phyloP scores from a whole-genome alignment of 1,140 invertebrate species.

The Lamellibrachia luymesi region DNA sequence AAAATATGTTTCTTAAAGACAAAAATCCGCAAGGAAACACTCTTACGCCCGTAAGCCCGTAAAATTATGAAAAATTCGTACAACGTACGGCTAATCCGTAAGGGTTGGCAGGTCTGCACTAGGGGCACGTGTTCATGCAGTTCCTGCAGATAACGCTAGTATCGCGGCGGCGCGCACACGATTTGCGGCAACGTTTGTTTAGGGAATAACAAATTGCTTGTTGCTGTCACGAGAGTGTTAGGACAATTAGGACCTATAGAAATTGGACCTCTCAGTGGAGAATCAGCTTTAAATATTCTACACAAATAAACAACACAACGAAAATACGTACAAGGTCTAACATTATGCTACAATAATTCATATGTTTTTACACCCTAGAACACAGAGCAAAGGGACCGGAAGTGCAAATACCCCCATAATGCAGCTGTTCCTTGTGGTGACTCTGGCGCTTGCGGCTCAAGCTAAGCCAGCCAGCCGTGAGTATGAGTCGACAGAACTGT shows the following conservation, averaged over 20 bases:
- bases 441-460: background rate
- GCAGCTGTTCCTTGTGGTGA: background rate
- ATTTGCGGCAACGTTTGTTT: too few relatives aligned
- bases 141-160: too few relatives aligned
- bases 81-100: too few relatives aligned
- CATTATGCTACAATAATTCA: background rate
- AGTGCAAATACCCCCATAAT: background rate
- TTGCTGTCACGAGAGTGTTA: too few relatives aligned
- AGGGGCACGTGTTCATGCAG: too few relatives aligned
- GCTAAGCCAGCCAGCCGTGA: background rate
- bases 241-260: background rate
- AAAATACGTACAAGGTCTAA: background rate
- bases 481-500: background rate
- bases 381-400: background rate
- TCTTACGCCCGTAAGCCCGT: too few relatives aligned
- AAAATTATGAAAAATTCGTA: too few relatives aligned
- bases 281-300: background rate
- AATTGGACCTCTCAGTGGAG: background rate
- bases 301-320: background rate
- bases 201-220: too few relatives aligned
- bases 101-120: too few relatives aligned
- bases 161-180: too few relatives aligned
- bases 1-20: too few relatives aligned
- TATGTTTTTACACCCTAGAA: background rate
- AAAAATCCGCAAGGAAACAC: too few relatives aligned